Conservation (phyloP, 2,113 vertebrate species). For the Platichthys stellatus region DNA sequence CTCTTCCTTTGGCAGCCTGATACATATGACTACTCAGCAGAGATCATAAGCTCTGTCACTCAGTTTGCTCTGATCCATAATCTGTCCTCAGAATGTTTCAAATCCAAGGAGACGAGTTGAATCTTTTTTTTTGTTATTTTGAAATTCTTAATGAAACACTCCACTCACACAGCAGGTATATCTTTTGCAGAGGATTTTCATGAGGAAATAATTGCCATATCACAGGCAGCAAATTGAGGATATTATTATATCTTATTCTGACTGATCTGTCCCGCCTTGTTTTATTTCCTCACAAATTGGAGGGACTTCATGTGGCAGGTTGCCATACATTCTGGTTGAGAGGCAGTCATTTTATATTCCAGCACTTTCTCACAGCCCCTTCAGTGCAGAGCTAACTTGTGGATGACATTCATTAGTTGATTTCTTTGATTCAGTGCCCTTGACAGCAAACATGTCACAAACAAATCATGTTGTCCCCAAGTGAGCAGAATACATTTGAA, state of each 20-base stretch:
- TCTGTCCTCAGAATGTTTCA: conserved; percentile 34
- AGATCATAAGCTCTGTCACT: conserved; percentile 48
- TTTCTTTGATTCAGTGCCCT: conserved; percentile 31
- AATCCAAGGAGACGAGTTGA: conserved; percentile 21
- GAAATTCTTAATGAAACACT: conserved; percentile 20
- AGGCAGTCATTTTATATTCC: conserved; percentile 70
- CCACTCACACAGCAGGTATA: conserved; percentile 2
- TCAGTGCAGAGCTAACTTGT: conserved; percentile 30
- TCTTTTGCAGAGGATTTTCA: conserved; percentile 13
- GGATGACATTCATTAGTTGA: conserved; percentile 51
- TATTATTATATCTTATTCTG: conserved; percentile 62
- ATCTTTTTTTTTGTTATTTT: background rate
- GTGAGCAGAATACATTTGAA: conserved; percentile 9
- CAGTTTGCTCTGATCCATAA: conserved; percentile 50
- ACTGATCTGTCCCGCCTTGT: conserved; percentile 48
- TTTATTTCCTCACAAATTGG: conserved; percentile 72
- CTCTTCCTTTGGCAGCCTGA: conserved; percentile 22
- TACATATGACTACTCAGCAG: conserved; percentile 41
- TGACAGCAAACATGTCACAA: conserved; percentile 14
- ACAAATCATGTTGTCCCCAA: conserved; percentile 14
- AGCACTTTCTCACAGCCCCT: conserved; percentile 45
- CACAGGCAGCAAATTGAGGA: conserved; percentile 31
- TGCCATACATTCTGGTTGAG: conserved; percentile 70
- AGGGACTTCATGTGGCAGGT: conserved; percentile 67
- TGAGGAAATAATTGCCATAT: conserved; percentile 32